Evolutionary conservation across 2,888 invertebrate species (phyloP).

Genomic region (Leucophenga montana): DNA sequence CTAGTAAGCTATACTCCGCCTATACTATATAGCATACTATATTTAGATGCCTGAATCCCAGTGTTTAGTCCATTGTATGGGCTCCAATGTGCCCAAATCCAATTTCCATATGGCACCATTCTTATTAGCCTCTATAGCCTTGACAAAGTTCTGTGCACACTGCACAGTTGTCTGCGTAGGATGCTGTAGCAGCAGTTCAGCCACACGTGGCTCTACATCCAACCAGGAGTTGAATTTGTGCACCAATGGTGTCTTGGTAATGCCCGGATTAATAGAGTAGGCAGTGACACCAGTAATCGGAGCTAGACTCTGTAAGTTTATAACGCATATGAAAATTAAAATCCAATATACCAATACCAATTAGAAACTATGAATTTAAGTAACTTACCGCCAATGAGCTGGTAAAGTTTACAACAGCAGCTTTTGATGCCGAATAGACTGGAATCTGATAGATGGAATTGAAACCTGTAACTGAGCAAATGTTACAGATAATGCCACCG

Average conservation of each 20-base stretch:
- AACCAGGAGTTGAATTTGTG: conserved; percentile 58
- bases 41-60: conserved; percentile 59
- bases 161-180: conserved; percentile 50
- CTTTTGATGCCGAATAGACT: conserved; percentile 71
- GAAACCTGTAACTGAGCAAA: conserved; percentile 69
- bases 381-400: conserved; percentile 65
- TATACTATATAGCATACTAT: no score
- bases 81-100: conserved; percentile 59
- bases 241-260: conserved; percentile 53
- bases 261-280: conserved; percentile 58
- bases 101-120: conserved; percentile 69
- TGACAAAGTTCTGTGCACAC: conserved; percentile 64
- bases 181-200: conserved; percentile 41
- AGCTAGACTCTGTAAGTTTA: conserved; percentile 41
- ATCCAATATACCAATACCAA: background rate
- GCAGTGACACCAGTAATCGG: conserved; percentile 56
- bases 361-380: background rate
- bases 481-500: conserved; percentile 71
- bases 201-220: conserved; percentile 51
- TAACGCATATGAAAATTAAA: conserved; percentile 32
- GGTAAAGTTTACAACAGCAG: conserved; percentile 72
- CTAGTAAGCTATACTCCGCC: no score
- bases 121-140: conserved; percentile 63
- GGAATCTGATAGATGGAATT: conserved; percentile 60
- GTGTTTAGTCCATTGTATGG: conserved; percentile 54